These are phyloP conservation scores for Peucedramus taeniatus DNA, from an alignment of 2,113 vertebrate genomes.

Conservation along the genomic window DNA sequence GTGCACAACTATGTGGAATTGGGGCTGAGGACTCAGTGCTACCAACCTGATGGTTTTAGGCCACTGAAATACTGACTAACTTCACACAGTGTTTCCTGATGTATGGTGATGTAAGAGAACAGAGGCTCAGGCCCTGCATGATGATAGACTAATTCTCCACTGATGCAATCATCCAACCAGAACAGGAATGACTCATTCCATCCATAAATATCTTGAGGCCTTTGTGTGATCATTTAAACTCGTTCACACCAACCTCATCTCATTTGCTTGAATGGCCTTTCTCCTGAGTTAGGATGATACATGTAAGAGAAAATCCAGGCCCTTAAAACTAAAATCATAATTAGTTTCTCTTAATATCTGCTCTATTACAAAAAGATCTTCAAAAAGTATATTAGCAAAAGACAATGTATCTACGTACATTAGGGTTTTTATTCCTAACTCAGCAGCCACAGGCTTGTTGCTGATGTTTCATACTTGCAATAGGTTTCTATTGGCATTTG, in stretches of 20 bases:
- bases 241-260: not conserved
- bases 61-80: not conserved
- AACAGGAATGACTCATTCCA: constrained; percentile 7
- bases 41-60: not conserved
- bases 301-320: not conserved
- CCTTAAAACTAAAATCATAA: constrained; percentile 23
- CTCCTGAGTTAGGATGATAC: not conserved
- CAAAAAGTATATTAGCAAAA: not conserved
- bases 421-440: not conserved
- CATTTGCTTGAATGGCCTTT: not conserved
- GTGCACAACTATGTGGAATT: fast-evolving
- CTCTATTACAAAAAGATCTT: not conserved
- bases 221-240: not conserved
- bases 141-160: not conserved
- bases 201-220: constrained; percentile 10
- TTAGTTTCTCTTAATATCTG: constrained; percentile 6
- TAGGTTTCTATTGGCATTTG: not conserved
- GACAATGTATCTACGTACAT: not conserved
- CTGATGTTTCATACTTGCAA: not conserved
- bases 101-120: not conserved
- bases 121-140: not conserved
- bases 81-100: not conserved
- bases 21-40: not conserved
- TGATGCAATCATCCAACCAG: not conserved
- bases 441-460: not conserved